A percentile compares a stretch with the other conserved stretches of the same genome.
Conservation (phyloP, 2,113 vertebrate species). For the Anthoscopus minutus region DNA sequence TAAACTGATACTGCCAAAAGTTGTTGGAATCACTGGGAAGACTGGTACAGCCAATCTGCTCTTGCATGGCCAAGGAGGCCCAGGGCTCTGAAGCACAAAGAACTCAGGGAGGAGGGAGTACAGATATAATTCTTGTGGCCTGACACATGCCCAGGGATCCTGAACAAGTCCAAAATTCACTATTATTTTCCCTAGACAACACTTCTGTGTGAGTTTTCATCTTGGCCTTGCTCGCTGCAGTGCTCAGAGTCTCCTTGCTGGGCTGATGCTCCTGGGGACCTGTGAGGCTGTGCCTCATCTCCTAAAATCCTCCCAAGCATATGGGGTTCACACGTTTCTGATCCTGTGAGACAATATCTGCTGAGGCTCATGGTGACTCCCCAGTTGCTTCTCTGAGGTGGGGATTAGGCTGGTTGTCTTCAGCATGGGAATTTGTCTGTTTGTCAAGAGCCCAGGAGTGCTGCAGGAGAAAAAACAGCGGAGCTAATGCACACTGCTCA, state of each 20-base stretch:
- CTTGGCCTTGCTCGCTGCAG: rapidly evolving
- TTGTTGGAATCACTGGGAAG: background rate
- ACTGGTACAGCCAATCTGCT: background rate
- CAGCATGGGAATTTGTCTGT: background rate
- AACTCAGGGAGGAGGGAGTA: background rate
- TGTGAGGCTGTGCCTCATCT: background rate
- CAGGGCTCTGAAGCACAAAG: background rate
- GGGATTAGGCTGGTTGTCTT: background rate
- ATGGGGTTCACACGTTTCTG: background rate
- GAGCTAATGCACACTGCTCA: background rate
- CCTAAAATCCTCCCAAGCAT: background rate
- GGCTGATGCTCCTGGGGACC: background rate
- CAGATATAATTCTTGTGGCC: background rate
- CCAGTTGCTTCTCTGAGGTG: background rate
- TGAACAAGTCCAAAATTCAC: background rate
- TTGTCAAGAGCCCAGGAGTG: background rate
- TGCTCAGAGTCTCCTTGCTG: background rate
- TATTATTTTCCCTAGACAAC: background rate
- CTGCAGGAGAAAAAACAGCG: background rate
- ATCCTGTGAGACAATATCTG: background rate
- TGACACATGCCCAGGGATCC: background rate
- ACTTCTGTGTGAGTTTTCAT: background rate
- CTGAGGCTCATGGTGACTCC: background rate
- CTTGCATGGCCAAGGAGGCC: background rate
- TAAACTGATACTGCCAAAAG: background rate